Evolutionary conservation across 2,113 vertebrate genomes (phyloP), one percentile per base, ranked within the genome.

Genomic region (Entelurus aequoreus): DNA sequence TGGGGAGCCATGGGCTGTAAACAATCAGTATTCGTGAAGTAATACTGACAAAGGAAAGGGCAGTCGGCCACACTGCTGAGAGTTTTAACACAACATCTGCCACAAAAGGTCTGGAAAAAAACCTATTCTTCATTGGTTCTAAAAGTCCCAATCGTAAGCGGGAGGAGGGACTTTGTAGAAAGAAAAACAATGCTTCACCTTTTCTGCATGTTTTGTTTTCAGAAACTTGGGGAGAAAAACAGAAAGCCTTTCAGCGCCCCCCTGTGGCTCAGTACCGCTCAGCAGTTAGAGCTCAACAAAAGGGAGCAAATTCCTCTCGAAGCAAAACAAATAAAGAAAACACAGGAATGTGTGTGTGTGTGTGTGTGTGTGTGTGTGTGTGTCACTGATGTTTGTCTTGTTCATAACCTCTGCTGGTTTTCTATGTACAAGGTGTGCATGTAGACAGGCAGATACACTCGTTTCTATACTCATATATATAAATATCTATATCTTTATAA

Each of bases 91-190:
- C 58, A 85, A 78, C 76, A 61, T 83, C 75, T 53, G 68, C 75
- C 78, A 80, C 78, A 74, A 71, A 28, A 76, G 78, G 75, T 76
- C 74, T 68, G 78, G 66, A 69, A 81, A 81, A 70, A 81, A 70
- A 72, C 65, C 69, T 46, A 80, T 73, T 72, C 73, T 72, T 72
- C 88, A 88, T 93, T 92, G 92, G 89, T 91, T 90, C 89, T 68
- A 81, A 88, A 91, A 92, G 93, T 95, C 93, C 94, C 93, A 94
- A 95, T 93, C 92, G 86, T 89, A 91, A 91, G 91, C 89, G 90
- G 90, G 90, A 86, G 91, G 87, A 75, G 84, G 63, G 64, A 48
- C 15, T 53, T 67, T 5, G 47, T 69, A 52, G 62, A 75, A 60
- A 53, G 67, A 53, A 76, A 70, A 71, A 35, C 61, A 66, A 78